Conservation (phyloP, 1,140 invertebrate species). For the Penaeus vannamei region DNA sequence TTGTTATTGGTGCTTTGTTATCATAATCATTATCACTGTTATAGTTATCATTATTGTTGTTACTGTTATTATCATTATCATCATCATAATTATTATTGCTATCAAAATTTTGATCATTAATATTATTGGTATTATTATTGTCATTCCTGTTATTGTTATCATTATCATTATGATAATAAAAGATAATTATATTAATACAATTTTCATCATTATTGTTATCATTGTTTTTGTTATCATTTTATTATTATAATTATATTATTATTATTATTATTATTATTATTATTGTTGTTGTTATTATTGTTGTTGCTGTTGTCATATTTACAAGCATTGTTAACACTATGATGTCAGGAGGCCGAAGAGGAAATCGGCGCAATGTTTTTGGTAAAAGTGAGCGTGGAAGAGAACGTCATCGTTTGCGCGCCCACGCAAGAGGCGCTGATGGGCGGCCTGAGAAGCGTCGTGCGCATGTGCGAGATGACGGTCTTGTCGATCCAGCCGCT, state of each 20-base stretch:
- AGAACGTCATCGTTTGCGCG: background rate
- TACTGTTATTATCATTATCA: background rate
- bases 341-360: constrained; percentile 20
- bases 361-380: constrained; percentile 46
- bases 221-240: no score
- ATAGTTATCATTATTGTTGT: background rate
- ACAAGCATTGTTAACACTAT: background rate
- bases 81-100: background rate
- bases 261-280: no score
- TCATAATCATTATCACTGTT: background rate
- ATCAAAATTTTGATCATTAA: background rate
- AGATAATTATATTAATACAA: no score
- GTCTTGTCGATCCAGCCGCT: constrained; percentile 42
- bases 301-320: background rate
- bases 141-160: no score
- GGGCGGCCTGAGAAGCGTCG: constrained; percentile 35
- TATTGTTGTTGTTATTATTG: no score
- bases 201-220: no score
- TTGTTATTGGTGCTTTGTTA: background rate
- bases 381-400: constrained; percentile 43
- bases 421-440: constrained; percentile 42
- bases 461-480: constrained; percentile 42
- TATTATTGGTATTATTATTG: background rate
- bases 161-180: no score
- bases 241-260: no score